Conservation (phyloP, 2,113 vertebrate species). For the Recurvirostra avosetta region DNA sequence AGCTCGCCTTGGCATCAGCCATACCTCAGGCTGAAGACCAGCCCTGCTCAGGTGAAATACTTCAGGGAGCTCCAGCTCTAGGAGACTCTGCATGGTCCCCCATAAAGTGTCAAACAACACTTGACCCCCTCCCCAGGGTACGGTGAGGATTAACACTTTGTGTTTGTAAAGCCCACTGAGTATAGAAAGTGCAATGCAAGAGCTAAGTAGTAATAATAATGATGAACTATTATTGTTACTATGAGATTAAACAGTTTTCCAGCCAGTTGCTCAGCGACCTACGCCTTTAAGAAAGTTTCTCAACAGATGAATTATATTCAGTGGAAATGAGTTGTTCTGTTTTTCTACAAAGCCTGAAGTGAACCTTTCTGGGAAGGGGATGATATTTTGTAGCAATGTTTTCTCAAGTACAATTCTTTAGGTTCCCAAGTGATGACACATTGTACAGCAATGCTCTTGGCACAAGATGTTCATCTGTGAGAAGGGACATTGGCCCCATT, state of each 20-base stretch:
- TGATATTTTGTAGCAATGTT: slow-evolving; percentile 61
- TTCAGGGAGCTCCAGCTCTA: background rate
- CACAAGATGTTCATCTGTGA: background rate
- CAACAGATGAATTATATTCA: slow-evolving; percentile 47
- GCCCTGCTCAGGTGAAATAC: background rate
- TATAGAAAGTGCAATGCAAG: background rate
- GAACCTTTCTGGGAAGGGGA: slow-evolving; percentile 67
- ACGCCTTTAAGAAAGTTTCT: slow-evolving; percentile 52
- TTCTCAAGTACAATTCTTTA: slow-evolving; percentile 69
- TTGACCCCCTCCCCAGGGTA: background rate
- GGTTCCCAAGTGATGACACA: slow-evolving; percentile 69
- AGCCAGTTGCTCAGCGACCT: background rate
- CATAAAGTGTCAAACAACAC: background rate
- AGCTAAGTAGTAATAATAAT: background rate
- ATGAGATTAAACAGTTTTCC: background rate
- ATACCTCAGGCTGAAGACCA: background rate
- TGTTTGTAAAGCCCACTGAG: background rate
- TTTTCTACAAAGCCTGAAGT: slow-evolving; percentile 59
- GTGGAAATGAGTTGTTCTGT: slow-evolving; percentile 55
- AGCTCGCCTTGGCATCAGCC: background rate
- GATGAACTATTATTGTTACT: background rate
- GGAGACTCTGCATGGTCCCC: background rate
- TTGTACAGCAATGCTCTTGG: slow-evolving; percentile 57
- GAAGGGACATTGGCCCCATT: slow-evolving; percentile 48
- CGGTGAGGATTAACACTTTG: background rate